phyloP scores from a whole-genome alignment of 1,140 invertebrate genomes.

The Protaetia brevitarsis region DNA sequence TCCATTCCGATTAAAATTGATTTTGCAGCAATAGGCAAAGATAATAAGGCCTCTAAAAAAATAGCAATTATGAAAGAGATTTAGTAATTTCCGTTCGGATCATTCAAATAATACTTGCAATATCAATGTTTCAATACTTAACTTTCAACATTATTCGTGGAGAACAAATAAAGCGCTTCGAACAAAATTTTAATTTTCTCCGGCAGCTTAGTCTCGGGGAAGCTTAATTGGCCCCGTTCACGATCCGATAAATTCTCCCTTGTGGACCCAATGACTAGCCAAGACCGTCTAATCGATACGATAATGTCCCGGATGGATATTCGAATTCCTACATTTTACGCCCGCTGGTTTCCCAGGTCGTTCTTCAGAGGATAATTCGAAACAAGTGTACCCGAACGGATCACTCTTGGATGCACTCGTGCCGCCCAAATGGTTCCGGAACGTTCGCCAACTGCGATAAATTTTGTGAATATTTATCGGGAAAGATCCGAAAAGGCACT shows the following conservation, averaged over 20 bases:
- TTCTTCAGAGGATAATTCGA: constrained; percentile 4
- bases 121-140: too few relatives aligned
- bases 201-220: background rate
- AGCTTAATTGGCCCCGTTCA: background rate
- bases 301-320: background rate
- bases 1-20: too few relatives aligned
- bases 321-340: background rate
- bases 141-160: background rate
- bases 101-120: too few relatives aligned
- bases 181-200: background rate
- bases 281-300: constrained; percentile 2
- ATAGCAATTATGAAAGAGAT: too few relatives aligned
- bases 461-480: constrained; percentile 5
- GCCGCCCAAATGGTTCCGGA: background rate
- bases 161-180: background rate
- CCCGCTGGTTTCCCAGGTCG: background rate
- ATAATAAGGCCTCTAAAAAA: too few relatives aligned
- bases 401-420: background rate
- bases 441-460: background rate
- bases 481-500: background rate
- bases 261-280: background rate
- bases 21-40: too few relatives aligned
- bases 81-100: too few relatives aligned
- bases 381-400: constrained; percentile 4
- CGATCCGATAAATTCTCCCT: background rate